Evolutionary conservation across 2,888 invertebrate species (phyloP).

Genomic region (Drosophila recens): DNA sequence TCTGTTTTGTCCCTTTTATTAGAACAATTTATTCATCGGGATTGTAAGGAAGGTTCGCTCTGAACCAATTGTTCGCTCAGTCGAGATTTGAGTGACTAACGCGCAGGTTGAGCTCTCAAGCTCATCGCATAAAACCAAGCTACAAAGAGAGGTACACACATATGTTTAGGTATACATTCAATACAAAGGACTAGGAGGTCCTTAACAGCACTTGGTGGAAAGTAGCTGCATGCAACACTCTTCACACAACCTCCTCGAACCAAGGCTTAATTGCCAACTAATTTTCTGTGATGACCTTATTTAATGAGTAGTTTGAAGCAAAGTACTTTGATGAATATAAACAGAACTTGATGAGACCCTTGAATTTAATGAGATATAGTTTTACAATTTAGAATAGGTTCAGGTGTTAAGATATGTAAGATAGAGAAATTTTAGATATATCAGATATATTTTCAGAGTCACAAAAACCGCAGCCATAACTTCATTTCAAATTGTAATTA

Average conservation of each 20-base stretch:
- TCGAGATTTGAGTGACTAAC: slow-evolving; percentile 30
- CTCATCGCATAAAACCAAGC: slow-evolving; percentile 5
- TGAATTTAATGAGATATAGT: no score
- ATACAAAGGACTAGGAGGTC: not conserved
- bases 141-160: not conserved
- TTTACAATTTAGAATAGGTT: no score
- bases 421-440: no score
- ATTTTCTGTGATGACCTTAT: not conserved
- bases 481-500: no score
- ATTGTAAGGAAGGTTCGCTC: slow-evolving; percentile 56
- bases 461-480: no score
- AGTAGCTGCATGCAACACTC: not conserved
- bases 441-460: no score
- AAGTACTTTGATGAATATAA: not conserved
- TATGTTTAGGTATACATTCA: not conserved
- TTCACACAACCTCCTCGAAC: slow-evolving; percentile 1
- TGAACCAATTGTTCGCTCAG: slow-evolving; percentile 62
- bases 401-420: no score
- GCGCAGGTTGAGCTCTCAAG: slow-evolving; percentile 15
- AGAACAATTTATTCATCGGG: no score
- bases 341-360: not conserved
- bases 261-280: slow-evolving; percentile 3
- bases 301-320: not conserved
- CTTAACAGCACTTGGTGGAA: slow-evolving; percentile 2
- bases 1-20: no score